phyloP scores from a whole-genome alignment of 2,113 vertebrate species.

The Edolisoma coerulescens region DNA sequence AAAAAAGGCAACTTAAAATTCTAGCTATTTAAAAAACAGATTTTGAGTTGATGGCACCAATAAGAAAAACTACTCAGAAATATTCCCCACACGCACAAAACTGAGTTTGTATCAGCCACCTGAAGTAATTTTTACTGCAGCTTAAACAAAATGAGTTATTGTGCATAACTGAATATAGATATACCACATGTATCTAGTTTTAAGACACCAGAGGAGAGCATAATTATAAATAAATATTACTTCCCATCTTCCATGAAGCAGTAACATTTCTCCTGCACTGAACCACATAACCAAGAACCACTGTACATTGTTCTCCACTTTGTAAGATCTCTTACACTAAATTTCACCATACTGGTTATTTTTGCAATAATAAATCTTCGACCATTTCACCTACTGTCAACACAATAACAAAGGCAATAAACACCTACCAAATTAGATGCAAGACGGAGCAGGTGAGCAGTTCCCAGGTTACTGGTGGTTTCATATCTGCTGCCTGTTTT shows the following conservation, averaged over 20 bases:
- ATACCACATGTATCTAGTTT: neutral
- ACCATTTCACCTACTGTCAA: neutral
- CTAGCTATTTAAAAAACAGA: neutral
- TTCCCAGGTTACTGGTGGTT: slow-evolving; percentile 80
- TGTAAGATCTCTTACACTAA: neutral
- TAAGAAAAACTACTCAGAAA: neutral
- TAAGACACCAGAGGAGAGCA: neutral
- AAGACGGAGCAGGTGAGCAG: slow-evolving; percentile 88
- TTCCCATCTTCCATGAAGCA: neutral
- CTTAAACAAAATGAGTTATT: neutral
- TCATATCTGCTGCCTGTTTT: slow-evolving; percentile 91
- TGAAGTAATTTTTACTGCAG: neutral
- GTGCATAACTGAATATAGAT: neutral
- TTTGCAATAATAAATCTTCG: neutral
- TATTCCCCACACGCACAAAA: neutral
- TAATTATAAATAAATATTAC: neutral
- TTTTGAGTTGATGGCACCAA: neutral
- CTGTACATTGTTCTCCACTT: neutral
- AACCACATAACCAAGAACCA: neutral
- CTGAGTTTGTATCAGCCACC: neutral
- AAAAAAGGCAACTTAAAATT: neutral
- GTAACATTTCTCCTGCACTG: neutral
- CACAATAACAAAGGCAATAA: neutral
- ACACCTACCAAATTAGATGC: slow-evolving; percentile 85
- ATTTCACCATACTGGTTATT: neutral